Evolutionary conservation across 2,797 vertebrate genomes (phyloP).

Genomic region (Muraenolepis orangiensis): DNA sequence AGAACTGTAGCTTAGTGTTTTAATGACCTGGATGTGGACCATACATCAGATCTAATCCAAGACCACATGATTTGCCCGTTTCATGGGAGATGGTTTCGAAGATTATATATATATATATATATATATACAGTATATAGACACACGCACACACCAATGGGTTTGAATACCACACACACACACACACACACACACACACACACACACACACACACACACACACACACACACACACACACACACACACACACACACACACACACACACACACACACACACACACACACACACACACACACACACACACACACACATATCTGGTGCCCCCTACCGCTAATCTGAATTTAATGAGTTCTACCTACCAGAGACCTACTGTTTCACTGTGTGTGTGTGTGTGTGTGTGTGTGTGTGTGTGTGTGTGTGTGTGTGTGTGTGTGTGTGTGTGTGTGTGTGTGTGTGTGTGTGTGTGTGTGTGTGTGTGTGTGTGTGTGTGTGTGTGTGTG

Average conservation of each 20-base stretch:
- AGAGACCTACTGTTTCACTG: slow-evolving; percentile 7
- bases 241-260: too few species aligned
- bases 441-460: background rate
- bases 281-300: slow-evolving; percentile 11
- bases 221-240: too few species aligned
- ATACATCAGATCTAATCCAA: background rate
- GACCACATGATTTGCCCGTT: background rate
- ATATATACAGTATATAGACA: too few species aligned
- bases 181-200: background rate
- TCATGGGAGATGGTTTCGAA: background rate
- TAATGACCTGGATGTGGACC: background rate
- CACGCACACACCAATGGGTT: background rate
- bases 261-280: slow-evolving; percentile 8
- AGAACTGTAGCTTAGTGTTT: background rate
- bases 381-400: background rate
- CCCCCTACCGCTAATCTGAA: slow-evolving; percentile 51
- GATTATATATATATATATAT: background rate
- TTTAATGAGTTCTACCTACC: slow-evolving; percentile 51
- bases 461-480: background rate
- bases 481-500: slow-evolving; percentile 1
- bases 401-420: background rate
- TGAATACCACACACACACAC: background rate
- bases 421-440: background rate
- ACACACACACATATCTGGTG: slow-evolving; percentile 30
- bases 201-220: background rate